These are phyloP conservation scores for Ametastegia equiseti DNA, from an alignment of 2,888 invertebrate genomes.

Conservation along the genomic window DNA sequence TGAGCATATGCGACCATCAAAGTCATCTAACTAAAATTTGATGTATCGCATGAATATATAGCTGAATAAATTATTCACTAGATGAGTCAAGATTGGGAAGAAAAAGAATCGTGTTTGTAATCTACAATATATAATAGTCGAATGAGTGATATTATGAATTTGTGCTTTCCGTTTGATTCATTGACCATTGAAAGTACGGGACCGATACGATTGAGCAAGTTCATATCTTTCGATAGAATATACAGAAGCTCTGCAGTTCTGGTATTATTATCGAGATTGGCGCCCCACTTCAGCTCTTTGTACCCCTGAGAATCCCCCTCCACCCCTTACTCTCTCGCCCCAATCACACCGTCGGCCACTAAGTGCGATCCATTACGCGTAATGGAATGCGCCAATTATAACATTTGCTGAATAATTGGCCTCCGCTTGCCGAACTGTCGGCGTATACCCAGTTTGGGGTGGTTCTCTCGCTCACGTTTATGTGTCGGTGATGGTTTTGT, in stretches of 20 bases:
- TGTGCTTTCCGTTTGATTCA: not conserved
- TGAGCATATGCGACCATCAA: no score
- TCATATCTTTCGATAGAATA: slow-evolving; percentile 51
- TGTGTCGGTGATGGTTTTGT: not conserved
- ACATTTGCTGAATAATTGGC: slow-evolving; percentile 75
- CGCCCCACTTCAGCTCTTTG: slow-evolving; percentile 49
- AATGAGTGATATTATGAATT: no score
- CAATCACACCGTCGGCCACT: slow-evolving; percentile 73
- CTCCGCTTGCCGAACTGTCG: slow-evolving; percentile 65
- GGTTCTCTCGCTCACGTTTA: not conserved
- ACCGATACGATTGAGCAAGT: not conserved
- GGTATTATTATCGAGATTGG: slow-evolving; percentile 72
- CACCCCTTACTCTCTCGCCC: slow-evolving; percentile 60
- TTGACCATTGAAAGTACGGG: not conserved
- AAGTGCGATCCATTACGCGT: slow-evolving; percentile 75
- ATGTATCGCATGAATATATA: no score
- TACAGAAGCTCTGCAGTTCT: slow-evolving; percentile 8
- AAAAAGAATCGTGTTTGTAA: no score
- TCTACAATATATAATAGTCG: no score
- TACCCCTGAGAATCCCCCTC: slow-evolving; percentile 27
- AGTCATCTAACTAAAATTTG: no score
- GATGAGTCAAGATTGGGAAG: no score
- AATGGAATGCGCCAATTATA: slow-evolving; percentile 75
- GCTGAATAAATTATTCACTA: no score
- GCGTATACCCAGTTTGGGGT: slow-evolving; percentile 49